Conservation (phyloP, 1,140 invertebrate genomes). For the Scylla paramamosain region DNA sequence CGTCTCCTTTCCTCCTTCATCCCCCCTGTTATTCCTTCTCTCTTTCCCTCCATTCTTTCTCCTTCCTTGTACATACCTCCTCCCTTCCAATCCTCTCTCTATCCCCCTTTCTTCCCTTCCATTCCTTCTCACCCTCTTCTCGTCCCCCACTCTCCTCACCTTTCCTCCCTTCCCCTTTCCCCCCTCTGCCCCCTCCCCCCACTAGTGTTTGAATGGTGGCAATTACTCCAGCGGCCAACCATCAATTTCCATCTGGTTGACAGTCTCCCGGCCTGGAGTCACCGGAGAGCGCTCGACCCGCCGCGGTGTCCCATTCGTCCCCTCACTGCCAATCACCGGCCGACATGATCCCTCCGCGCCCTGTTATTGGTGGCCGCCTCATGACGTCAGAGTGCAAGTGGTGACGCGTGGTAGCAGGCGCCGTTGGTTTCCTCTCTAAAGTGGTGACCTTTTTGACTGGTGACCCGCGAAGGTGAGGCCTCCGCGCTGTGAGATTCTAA, state of each 20-base stretch:
- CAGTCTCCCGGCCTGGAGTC: slow-evolving; percentile 45
- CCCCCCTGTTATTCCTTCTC: too few species aligned
- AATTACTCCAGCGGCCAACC: slow-evolving; percentile 57
- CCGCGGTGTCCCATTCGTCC: slow-evolving; percentile 35
- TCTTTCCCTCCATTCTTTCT: too few species aligned
- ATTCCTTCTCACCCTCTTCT: background rate
- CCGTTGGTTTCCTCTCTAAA: slow-evolving; percentile 40
- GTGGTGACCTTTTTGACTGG: slow-evolving; percentile 29
- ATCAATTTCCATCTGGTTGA: slow-evolving; percentile 69
- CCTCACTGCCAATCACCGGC: background rate
- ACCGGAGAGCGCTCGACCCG: slow-evolving; percentile 30
- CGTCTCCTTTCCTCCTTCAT: too few species aligned
- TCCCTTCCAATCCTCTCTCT: background rate
- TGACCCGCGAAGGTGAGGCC: slow-evolving; percentile 7
- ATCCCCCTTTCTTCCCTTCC: background rate
- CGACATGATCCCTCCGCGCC: background rate
- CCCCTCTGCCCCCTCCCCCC: background rate
- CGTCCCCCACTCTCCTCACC: background rate
- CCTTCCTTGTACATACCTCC: background rate
- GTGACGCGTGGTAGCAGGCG: background rate
- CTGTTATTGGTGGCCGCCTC: slow-evolving; percentile 19
- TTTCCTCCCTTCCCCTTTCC: background rate
- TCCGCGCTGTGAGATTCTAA: slow-evolving; percentile 46
- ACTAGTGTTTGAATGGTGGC: slow-evolving; percentile 52
- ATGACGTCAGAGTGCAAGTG: slow-evolving; percentile 53